Evolutionary conservation across 2,797 vertebrate genomes (phyloP).

Genomic region (Paedocypris micromegethes): DNA sequence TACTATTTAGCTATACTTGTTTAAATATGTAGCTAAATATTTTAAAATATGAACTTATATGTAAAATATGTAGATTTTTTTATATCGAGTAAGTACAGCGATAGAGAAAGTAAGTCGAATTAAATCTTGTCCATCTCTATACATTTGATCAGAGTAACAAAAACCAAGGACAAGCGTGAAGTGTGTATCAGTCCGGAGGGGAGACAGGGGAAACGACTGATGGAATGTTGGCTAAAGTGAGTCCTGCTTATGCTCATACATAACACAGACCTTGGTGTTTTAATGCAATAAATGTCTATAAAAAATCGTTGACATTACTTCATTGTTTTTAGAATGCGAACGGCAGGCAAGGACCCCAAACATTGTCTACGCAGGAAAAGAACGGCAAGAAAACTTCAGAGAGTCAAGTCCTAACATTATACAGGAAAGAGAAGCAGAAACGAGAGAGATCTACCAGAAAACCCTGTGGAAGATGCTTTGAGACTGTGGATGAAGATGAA

Average conservation of each 20-base stretch:
- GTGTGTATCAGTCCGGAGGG: slow-evolving; percentile 62
- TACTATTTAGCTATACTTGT: neutral
- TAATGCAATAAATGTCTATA: no score
- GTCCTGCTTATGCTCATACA: neutral
- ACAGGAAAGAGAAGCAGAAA: neutral
- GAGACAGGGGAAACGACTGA: slow-evolving; percentile 56
- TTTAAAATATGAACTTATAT: no score
- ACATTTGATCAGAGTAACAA: slow-evolving; percentile 59
- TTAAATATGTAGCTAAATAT: neutral
- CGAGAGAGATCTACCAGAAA: neutral
- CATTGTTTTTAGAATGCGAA: slow-evolving; percentile 47
- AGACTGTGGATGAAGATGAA: no score
- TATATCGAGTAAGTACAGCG: no score
- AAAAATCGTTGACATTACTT: neutral
- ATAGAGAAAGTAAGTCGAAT: no score
- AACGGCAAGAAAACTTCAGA: slow-evolving; percentile 36
- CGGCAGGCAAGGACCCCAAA: slow-evolving; percentile 45
- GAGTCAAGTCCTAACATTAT: slow-evolving; percentile 30
- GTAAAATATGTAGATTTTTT: no score
- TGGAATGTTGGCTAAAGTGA: slow-evolving; percentile 70
- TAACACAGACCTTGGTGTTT: no score
- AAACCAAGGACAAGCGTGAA: slow-evolving; percentile 23
- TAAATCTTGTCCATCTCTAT: slow-evolving; percentile 7
- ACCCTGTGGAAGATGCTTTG: neutral
- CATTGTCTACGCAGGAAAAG: slow-evolving; percentile 56